phyloP scores from a whole-genome alignment of 2,888 invertebrate species.

The Periphyllus acericola region DNA sequence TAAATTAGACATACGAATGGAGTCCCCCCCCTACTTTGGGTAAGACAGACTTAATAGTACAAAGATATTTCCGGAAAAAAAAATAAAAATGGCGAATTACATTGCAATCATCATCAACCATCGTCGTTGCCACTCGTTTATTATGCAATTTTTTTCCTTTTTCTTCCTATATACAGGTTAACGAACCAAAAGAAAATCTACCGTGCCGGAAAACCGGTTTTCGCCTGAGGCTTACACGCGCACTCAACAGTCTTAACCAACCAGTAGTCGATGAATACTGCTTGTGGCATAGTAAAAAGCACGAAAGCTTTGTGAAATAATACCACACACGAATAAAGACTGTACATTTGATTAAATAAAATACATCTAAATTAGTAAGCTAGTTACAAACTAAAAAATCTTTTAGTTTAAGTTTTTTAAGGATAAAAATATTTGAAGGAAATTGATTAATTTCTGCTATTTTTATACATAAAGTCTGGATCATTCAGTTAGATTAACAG shows the following conservation, averaged over 20 bases:
- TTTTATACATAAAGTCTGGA: background rate
- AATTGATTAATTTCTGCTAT: background rate
- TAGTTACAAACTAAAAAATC: background rate
- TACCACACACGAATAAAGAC: background rate
- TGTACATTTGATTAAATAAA: background rate
- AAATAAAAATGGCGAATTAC: conserved; percentile 50
- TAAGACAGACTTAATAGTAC: background rate
- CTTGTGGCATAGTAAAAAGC: conserved; percentile 35
- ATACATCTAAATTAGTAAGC: background rate
- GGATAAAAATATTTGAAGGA: background rate
- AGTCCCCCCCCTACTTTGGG: background rate
- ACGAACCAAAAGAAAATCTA: conserved; percentile 61
- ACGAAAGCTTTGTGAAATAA: conserved; percentile 42
- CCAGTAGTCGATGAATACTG: conserved; percentile 23
- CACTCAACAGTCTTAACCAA: conserved; percentile 11
- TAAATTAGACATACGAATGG: conserved; percentile 15
- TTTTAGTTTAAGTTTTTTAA: background rate
- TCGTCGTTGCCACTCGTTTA: background rate
- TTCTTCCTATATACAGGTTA: conserved; percentile 52
- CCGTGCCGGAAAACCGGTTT: conserved; percentile 58
- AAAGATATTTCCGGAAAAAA: conserved; percentile 27
- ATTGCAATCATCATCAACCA: conserved; percentile 28
- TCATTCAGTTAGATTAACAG: too few relatives aligned
- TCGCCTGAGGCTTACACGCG: conserved; percentile 25
- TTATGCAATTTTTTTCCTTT: conserved; percentile 50